Base-by-base conservation (phyloP, 1,140 invertebrate species). In the Drosophila persimilis region DNA sequence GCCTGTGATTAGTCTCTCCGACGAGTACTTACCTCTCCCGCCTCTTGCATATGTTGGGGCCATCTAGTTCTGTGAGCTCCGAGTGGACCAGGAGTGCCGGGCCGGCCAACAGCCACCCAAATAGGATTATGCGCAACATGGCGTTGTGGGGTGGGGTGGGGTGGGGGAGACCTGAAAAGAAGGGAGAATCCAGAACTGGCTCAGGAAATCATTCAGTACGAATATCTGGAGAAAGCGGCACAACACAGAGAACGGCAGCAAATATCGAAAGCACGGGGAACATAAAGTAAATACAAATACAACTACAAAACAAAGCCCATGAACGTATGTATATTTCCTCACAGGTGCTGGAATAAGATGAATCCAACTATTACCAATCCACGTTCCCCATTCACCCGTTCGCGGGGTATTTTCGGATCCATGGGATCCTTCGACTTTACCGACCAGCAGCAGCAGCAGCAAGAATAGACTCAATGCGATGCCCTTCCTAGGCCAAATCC, bases 11-110 rank as follows among this genome's bases (percentile, higher is more conserved):
- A 22, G 1, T 20, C 8, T 24, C 2, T 22, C 15, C 2, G 1
- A 5, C 35, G 1, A 26, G 5, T 8, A 6, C 90, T 69, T 54
- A 91, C 90, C 64, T 77, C 48, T 86, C 86, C n/a, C 76, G 67
- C 24, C 71, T 89, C 26, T 90, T 90, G 62, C 90, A 91, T 6
- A 91, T 77, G 77, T 91, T 90, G 15, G 75, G 79, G 26, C 86
- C 90, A 41, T 90, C 80, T 15, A 73, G 50, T 29, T 80, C 83
- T 4, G 29, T 65, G 46, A 80, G 76, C 75, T 89, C 85, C 8
- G 62, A 64, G 39, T 73, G 60, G 8, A 45, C 48, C 24, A 53
- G 29, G 24, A 13, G 11, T 39, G 39, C 44, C 54, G 76, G n/a
- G 45, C 63, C 44, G 46, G 54, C 50, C 46, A 39, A 11, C 35